Conservation (phyloP, 1,140 invertebrate species). For the Araneus ventricosus region DNA sequence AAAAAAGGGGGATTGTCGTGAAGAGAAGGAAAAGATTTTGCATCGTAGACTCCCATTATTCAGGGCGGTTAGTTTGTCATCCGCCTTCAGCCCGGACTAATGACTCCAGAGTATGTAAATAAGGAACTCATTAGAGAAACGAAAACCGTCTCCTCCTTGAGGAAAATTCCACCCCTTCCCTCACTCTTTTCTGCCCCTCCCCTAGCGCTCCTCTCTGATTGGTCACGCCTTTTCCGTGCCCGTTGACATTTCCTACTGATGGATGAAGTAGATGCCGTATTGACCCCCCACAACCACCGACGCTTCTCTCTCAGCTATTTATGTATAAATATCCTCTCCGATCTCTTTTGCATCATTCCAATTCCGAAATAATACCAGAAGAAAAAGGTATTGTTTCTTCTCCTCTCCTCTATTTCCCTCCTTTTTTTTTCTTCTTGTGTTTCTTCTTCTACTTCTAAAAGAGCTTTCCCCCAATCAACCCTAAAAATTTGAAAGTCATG, state of each 20-base stretch:
- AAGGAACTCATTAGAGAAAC: conserved; percentile 75
- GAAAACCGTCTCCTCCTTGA: conserved; percentile 69
- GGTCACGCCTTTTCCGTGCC: conserved; percentile 75
- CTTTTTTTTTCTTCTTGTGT: neutral
- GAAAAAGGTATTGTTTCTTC: conserved; percentile 42
- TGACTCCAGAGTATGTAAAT: conserved; percentile 74
- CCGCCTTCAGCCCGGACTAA: conserved; percentile 68
- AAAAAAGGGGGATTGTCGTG: conserved; percentile 41
- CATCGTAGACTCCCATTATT: conserved; percentile 70
- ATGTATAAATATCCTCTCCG: conserved; percentile 72
- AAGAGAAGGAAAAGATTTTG: conserved; percentile 72
- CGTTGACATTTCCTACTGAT: conserved; percentile 74
- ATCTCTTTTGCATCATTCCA: conserved; percentile 73
- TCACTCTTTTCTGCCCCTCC: conserved; percentile 27
- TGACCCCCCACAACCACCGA: conserved; percentile 48
- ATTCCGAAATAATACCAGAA: conserved; percentile 58
- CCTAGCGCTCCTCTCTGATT: conserved; percentile 68
- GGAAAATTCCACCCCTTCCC: conserved; percentile 62
- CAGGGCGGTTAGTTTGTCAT: conserved; percentile 70
- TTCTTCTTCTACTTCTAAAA: neutral
- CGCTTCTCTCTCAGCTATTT: conserved; percentile 57
- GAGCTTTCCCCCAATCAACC: conserved; percentile 41
- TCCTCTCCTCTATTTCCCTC: neutral
- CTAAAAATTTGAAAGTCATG: conserved; percentile 58
- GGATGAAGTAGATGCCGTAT: conserved; percentile 68